Conservation (phyloP, 2,797 vertebrate genomes). For the Acipenser transmontanus region DNA sequence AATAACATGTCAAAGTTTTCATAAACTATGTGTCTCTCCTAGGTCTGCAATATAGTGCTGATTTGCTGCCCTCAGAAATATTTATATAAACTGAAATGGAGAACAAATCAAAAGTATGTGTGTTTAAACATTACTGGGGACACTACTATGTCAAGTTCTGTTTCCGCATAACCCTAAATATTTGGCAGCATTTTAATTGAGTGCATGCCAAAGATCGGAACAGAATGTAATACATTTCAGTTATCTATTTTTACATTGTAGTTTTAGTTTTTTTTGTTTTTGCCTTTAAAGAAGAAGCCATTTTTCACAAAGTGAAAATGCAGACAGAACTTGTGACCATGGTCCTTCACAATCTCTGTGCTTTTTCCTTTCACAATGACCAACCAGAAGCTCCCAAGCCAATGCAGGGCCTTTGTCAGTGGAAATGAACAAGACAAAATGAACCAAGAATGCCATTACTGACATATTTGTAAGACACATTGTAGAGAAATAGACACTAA, state of each 20-base stretch:
- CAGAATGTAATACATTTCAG: background rate
- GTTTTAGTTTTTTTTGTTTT: no score
- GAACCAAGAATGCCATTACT: no score
- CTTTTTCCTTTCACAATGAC: no score
- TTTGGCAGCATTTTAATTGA: slow-evolving; percentile 10
- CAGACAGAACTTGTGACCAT: no score
- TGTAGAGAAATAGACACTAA: no score
- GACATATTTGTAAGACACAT: no score
- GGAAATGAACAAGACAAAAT: no score
- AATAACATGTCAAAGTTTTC: slow-evolving; percentile 19
- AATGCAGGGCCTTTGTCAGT: no score
- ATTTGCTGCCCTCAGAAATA: slow-evolving; percentile 13
- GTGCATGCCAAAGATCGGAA: background rate
- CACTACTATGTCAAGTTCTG: slow-evolving; percentile 18
- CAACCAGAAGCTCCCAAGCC: no score
- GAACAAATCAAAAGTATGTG: slow-evolving; percentile 1
- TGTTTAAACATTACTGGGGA: slow-evolving; percentile 15
- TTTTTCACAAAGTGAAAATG: no score
- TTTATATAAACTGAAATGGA: slow-evolving; percentile 4
- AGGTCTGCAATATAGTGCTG: slow-evolving; percentile 16
- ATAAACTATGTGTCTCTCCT: slow-evolving; percentile 23
- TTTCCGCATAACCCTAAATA: slow-evolving; percentile 3
- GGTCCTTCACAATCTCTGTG: no score
- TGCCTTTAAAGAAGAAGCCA: no score
- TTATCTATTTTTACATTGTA: background rate